A percentile compares a stretch with the other conserved stretches of the same genome.
Conservation (phyloP, 1,140 invertebrate species). For the Lucilia cuprina region DNA sequence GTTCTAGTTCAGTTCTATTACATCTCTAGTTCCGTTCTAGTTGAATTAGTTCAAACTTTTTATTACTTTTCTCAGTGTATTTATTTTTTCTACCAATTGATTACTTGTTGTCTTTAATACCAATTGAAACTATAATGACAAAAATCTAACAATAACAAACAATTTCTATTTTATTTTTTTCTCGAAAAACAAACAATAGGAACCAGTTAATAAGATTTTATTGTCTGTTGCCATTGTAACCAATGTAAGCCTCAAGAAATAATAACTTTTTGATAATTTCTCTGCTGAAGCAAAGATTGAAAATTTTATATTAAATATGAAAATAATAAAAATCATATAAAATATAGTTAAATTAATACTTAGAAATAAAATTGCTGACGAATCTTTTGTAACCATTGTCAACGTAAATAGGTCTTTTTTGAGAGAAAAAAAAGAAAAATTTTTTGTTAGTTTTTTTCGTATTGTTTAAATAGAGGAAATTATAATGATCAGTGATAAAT, state of each 20-base stretch:
- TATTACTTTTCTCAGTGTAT: no score
- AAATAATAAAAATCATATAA: background rate
- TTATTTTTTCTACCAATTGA: background rate
- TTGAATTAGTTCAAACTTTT: no score
- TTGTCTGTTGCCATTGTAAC: slow-evolving; percentile 3
- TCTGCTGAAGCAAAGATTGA: background rate
- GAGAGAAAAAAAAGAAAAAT: no score
- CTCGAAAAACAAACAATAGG: background rate
- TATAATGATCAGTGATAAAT: background rate
- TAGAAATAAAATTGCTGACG: slow-evolving; percentile 17
- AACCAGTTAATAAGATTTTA: slow-evolving; percentile 34
- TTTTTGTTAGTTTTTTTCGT: background rate
- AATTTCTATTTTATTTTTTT: background rate
- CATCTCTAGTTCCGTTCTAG: no score
- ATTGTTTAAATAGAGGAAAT: slow-evolving; percentile 1
- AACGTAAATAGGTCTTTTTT: slow-evolving; percentile 22
- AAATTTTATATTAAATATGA: background rate
- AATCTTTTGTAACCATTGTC: background rate
- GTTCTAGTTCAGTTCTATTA: no score
- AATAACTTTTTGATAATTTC: slow-evolving; percentile 21
- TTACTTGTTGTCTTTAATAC: background rate
- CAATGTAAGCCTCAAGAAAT: background rate
- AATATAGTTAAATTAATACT: background rate
- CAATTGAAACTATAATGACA: background rate
- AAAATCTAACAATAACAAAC: background rate